These are phyloP conservation scores for Mormyrops boulengeri DNA, from an alignment of 2,797 vertebrate species.

Conservation along the genomic window DNA sequence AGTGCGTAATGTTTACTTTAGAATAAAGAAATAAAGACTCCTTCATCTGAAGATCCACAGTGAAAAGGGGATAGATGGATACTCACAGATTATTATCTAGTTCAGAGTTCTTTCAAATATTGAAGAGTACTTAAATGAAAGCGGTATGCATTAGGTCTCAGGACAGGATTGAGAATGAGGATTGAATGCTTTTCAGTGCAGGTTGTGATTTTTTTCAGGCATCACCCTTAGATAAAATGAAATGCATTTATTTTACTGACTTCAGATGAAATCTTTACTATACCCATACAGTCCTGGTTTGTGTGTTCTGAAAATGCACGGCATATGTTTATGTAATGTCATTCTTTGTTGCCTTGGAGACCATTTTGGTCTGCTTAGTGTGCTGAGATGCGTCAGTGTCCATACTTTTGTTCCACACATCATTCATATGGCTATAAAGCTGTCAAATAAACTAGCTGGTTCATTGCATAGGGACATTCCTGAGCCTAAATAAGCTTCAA, in stretches of 20 bases:
- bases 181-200: not conserved
- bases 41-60: not conserved
- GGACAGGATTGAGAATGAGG: not conserved
- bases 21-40: not conserved
- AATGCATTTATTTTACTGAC: not conserved
- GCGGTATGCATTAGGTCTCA: not conserved
- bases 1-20: not conserved
- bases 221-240: not conserved
- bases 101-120: not conserved
- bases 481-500: not conserved
- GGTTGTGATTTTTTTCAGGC: not conserved
- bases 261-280: not conserved
- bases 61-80: not conserved
- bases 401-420: not conserved
- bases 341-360: constrained; percentile 16
- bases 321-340: not conserved
- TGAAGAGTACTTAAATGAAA: not conserved
- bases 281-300: not conserved
- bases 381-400: not conserved
- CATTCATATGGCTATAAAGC: not conserved
- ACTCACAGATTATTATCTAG: not conserved
- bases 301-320: not conserved
- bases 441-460: not conserved
- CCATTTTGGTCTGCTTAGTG: not conserved
- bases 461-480: not conserved